These are phyloP conservation scores for Alauda arvensis DNA, from an alignment of 2,797 vertebrate species.

Conservation along the genomic window DNA sequence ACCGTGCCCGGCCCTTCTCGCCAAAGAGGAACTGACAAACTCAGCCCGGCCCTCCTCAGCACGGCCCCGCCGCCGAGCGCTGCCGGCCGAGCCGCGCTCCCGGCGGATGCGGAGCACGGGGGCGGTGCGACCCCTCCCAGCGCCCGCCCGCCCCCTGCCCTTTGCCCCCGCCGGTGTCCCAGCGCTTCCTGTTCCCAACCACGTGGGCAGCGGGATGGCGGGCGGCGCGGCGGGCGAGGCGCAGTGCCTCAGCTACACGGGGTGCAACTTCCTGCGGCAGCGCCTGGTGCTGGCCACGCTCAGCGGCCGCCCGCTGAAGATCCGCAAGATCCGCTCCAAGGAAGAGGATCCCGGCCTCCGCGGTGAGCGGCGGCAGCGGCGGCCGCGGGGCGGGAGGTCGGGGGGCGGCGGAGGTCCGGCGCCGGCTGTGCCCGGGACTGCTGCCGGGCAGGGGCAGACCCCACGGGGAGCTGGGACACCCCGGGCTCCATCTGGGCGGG, in stretches of 20 bases:
- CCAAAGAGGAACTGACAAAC: too few species aligned
- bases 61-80: not conserved
- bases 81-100: not conserved
- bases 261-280: conserved; percentile 90
- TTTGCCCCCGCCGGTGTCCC: conserved; percentile 61
- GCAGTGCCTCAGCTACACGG: conserved; percentile 79
- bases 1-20: too few species aligned
- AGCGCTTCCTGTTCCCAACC: conserved; percentile 72
- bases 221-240: conserved; percentile 25
- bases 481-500: not conserved
- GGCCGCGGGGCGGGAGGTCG: not conserved
- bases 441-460: not conserved
- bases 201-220: conserved; percentile 78
- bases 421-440: not conserved
- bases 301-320: conserved; percentile 86
- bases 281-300: conserved; percentile 86
- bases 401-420: not conserved
- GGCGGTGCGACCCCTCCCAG: not conserved
- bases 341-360: conserved; percentile 88
- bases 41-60: fast-evolving
- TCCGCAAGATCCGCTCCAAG: conserved; percentile 81
- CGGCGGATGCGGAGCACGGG: fast-evolving
- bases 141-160: conserved; percentile 31
- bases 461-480: not conserved
- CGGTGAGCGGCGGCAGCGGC: conserved; percentile 69